Evolutionary conservation across 2,797 vertebrate genomes (phyloP).

Genomic region (Octomys mimax): DNA sequence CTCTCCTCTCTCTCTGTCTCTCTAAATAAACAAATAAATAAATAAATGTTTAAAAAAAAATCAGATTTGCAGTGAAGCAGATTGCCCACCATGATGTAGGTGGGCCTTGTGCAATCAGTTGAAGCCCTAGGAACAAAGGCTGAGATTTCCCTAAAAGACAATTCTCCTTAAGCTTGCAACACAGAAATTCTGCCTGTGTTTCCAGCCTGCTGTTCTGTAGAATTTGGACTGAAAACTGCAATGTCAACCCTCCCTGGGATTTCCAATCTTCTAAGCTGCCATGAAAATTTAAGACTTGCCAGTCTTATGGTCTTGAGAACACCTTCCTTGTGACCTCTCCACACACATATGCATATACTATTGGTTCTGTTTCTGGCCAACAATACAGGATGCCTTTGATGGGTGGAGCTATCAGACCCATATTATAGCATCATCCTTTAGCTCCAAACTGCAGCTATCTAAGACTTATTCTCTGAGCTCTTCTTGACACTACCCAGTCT

Average conservation of each 20-base stretch:
- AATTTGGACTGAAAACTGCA: not conserved
- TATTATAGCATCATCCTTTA: not conserved
- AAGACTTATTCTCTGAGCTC: rapidly evolving
- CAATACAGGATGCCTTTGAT: too few species aligned
- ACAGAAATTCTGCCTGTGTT: not conserved
- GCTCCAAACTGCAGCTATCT: not conserved
- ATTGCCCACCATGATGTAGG: rapidly evolving
- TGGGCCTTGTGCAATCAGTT: not conserved
- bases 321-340: too few species aligned
- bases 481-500: rapidly evolving
- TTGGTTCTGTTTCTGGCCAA: not conserved
- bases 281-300: not conserved
- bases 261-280: not conserved
- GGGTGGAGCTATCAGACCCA: not conserved
- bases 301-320: not conserved
- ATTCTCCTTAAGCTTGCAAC: not conserved
- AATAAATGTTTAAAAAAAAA: too few species aligned
- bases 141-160: not conserved
- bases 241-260: not conserved
- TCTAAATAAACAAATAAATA: too few species aligned
- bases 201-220: not conserved
- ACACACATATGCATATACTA: not conserved
- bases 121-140: not conserved
- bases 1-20: too few species aligned
- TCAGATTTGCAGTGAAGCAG: not conserved